These are phyloP conservation scores for Cololabis saira DNA, from an alignment of 2,113 vertebrate species.

Conservation along the genomic window DNA sequence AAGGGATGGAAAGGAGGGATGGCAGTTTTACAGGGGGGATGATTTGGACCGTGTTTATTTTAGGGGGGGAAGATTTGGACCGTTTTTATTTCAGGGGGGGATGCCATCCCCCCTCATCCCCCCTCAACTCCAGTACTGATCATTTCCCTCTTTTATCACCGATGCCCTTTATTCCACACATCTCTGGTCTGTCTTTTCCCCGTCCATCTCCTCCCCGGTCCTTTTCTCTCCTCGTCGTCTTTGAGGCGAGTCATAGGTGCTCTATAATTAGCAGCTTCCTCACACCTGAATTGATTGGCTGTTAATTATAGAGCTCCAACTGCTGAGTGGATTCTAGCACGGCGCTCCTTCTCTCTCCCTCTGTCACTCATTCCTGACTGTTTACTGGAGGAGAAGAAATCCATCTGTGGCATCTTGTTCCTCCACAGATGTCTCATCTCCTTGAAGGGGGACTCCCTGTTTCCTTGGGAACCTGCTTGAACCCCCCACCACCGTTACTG, in stretches of 20 bases:
- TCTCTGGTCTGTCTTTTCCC: background rate
- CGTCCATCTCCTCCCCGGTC: conserved; percentile 13
- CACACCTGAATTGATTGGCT: conserved; percentile 60
- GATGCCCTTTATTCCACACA: background rate
- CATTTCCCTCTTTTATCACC: conserved; percentile 7
- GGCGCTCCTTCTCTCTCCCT: background rate
- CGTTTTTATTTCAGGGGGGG: too few relatives aligned
- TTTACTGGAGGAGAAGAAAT: conserved; percentile 10
- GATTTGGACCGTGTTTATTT: too few relatives aligned
- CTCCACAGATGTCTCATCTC: too few relatives aligned
- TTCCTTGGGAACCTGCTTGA: too few relatives aligned
- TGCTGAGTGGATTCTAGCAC: conserved; percentile 44
- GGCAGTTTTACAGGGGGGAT: too few relatives aligned
- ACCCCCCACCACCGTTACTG: too few relatives aligned
- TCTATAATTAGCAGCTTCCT: conserved; percentile 51
- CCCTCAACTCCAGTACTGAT: too few relatives aligned
- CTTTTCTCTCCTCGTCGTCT: conserved; percentile 12
- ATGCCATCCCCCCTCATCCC: too few relatives aligned
- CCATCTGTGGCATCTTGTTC: background rate
- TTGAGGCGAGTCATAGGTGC: conserved; percentile 26
- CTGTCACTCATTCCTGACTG: conserved; percentile 18
- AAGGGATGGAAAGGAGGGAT: too few relatives aligned
- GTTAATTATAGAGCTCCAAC: conserved; percentile 66
- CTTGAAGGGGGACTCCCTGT: too few relatives aligned
- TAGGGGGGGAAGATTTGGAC: too few relatives aligned